Evolutionary conservation across 2,113 vertebrate genomes (phyloP), one percentile per base, ranked within the genome.

Genomic region (Elaphurus davidianus): DNA sequence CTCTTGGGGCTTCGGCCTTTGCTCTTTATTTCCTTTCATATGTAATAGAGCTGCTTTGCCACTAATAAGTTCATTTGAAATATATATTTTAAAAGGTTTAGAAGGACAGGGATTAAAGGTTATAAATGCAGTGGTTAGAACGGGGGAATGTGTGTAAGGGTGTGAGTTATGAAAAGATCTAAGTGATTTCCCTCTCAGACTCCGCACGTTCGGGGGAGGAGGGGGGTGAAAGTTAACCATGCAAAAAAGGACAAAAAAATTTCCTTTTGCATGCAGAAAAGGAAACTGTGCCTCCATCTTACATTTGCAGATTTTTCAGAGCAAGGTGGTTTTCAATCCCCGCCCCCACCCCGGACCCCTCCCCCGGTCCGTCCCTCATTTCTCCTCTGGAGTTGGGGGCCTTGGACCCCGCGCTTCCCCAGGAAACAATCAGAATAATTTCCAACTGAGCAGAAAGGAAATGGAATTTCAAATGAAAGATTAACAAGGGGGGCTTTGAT

Each of bases 401-500:
- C 27, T 79, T 82, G 83, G 74, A 74, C 84, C 50, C 28, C 40
- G n/a, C 12, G 33, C 33, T 96, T 96, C 87, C 90, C 87, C 60
- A 96, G 92, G 81, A 98, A 98, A 97, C 81, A 97, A 96, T 94
- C 95, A 91, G 87, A 98, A 91, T 96, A 92, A 93, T 88, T 98
- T 97, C 94, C 93, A 94, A 95, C 64, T 16, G 67, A 59, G 95
- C 88, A 84, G 96, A 96, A 85, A 98, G 83, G 64, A 98, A 98
- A 93, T 79, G 89, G 82, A 96, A n/a, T 97, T 97, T 95, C 88
- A 95, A 93, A 93, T 84, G 82, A 94, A 95, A 97, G 84, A 84
- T 59, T 45, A 11, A 87, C 50, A 60, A 97, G 82, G 33, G 88
- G n/a, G 25, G 79, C 81, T 94, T 95, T 94, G 81, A 97, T 88